These are phyloP conservation scores for Actias luna DNA, from an alignment of 2,888 invertebrate genomes.

Conservation along the genomic window DNA sequence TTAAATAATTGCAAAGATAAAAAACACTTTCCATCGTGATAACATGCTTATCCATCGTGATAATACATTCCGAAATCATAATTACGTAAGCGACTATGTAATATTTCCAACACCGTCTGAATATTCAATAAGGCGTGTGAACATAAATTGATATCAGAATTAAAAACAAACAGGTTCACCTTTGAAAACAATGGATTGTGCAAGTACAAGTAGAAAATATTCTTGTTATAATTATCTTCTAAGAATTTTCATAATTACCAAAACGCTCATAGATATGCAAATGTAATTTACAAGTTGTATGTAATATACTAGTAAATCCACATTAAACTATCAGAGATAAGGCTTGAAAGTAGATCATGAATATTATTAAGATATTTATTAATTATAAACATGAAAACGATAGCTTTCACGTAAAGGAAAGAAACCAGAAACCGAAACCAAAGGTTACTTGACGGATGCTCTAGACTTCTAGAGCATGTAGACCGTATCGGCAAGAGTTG, in stretches of 20 bases:
- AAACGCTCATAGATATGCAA: not conserved
- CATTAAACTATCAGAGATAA: not conserved
- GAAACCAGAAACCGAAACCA: conserved; percentile 56
- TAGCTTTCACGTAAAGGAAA: conserved; percentile 45
- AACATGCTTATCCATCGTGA: not conserved
- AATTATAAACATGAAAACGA: conserved; percentile 40
- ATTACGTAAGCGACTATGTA: conserved; percentile 10
- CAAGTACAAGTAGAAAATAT: conserved; percentile 36
- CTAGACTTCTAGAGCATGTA: conserved; percentile 55
- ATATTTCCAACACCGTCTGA: conserved; percentile 50
- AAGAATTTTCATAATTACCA: conserved; percentile 18
- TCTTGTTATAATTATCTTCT: conserved; percentile 20
- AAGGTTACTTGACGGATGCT: conserved; percentile 64
- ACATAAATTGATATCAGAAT: conserved; percentile 52
- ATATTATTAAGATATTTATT: conserved; percentile 25
- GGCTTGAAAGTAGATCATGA: not conserved
- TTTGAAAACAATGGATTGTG: conserved; percentile 41
- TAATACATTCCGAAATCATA: not conserved
- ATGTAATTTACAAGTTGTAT: not conserved
- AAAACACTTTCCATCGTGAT: not conserved
- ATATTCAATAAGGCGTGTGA: conserved; percentile 65
- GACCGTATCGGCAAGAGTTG: conserved; percentile 74
- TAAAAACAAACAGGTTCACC: conserved; percentile 30
- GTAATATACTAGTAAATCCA: not conserved
- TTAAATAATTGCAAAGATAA: conserved; percentile 2